Evolutionary conservation across 2,888 invertebrate genomes (phyloP).

Genomic region (Imbricaverruca yamaguchii): DNA sequence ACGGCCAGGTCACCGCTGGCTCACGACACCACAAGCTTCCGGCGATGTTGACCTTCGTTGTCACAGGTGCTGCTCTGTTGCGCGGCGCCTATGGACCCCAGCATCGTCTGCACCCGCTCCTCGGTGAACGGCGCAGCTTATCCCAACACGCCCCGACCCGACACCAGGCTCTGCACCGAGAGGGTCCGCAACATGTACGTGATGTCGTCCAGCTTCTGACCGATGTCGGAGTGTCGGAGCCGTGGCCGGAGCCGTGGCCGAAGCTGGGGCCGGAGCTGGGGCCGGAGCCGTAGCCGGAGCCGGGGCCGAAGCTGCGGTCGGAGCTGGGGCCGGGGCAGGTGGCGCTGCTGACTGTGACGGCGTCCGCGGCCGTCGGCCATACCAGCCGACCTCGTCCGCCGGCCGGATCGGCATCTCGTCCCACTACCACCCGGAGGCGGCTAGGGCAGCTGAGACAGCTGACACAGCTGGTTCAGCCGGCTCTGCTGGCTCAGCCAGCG

Average conservation of each 20-base stretch:
- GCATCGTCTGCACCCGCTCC: neutral
- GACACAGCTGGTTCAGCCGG: neutral
- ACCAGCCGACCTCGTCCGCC: neutral
- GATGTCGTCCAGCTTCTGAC: slow-evolving; percentile 5
- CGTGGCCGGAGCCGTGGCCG: neutral
- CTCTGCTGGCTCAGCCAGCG: neutral
- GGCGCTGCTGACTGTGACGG: neutral
- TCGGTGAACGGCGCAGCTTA: neutral
- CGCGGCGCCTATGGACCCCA: neutral
- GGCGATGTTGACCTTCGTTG: neutral
- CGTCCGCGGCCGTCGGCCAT: neutral
- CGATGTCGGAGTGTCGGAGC: neutral
- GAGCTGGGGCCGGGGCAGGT: neutral
- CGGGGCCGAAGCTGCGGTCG: neutral
- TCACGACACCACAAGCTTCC: neutral
- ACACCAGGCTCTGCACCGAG: neutral
- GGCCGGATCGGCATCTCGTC: neutral
- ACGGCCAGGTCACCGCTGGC: neutral
- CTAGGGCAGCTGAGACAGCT: too few relatives aligned
- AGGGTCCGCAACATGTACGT: neutral
- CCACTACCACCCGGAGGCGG: neutral
- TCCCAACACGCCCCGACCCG: neutral
- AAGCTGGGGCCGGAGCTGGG: neutral
- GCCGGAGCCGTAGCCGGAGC: neutral
- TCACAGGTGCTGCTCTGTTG: neutral